These are phyloP conservation scores for Argopecten irradians DNA, from an alignment of 1,140 invertebrate genomes.

Conservation along the genomic window DNA sequence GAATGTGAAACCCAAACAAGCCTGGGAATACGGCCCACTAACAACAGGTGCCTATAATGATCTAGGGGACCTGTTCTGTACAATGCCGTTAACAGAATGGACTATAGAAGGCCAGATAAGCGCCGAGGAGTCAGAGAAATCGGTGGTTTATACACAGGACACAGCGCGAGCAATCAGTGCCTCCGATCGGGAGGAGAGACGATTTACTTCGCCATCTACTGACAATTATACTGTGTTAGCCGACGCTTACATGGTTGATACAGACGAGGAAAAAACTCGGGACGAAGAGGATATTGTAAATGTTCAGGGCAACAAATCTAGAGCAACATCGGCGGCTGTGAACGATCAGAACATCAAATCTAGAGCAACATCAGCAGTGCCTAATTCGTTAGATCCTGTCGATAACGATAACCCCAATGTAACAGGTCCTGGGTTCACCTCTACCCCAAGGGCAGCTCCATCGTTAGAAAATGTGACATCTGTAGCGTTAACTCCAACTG, in stretches of 20 bases:
- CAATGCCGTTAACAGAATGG: background rate
- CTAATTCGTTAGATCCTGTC: background rate
- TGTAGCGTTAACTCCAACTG: background rate
- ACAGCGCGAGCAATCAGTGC: background rate
- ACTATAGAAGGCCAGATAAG: background rate
- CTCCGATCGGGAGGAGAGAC: background rate
- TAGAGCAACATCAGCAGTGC: background rate
- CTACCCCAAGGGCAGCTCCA: background rate
- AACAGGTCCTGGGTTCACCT: background rate
- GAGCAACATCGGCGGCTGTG: background rate
- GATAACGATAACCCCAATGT: background rate
- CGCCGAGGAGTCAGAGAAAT: background rate
- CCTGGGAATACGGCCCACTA: background rate
- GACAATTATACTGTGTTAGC: background rate
- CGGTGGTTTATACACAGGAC: background rate
- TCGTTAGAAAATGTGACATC: background rate
- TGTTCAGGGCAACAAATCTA: background rate
- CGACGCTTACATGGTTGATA: background rate
- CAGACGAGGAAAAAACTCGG: background rate
- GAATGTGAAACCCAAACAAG: slow-evolving; percentile 15
- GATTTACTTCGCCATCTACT: background rate
- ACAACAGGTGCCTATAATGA: background rate
- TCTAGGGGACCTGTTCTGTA: background rate
- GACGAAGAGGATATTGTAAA: background rate
- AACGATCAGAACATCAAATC: background rate